Evolutionary conservation across 2,888 invertebrate genomes (phyloP), one percentile per base, ranked within the genome.

Genomic region (Oscheius sp.): DNA sequence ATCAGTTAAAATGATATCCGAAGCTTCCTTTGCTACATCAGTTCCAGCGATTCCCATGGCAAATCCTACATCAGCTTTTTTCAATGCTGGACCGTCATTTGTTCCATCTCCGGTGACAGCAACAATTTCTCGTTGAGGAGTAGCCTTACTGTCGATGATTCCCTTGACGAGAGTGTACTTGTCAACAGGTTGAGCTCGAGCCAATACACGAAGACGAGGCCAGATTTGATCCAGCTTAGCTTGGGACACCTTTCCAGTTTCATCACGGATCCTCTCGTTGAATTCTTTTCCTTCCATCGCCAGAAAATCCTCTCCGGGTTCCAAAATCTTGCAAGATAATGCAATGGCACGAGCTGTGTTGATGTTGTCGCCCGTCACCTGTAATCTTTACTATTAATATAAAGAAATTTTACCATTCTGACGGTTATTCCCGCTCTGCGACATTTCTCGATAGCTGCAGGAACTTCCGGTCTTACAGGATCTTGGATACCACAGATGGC

Each of bases 1-100:
- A 78, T 89, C 89, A 5, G 89, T 89, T 45, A 89, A 83, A 69
- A 89, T 89, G 76, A 89, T 89, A 77, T 89, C 89, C 45, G 97
- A 98, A 36, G 98, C 98, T 88, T 98, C 97, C 87, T 99, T 98
- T 33, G 98, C 98, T 9, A 98, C 98, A 89, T 98, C 98, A 32
- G 98, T 98, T 64, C 98, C 98, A 77, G 97, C 96, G 86, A 99
- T 97, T 84, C 98, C 93, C 89, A 89, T 89, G 44, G 89, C 89
- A 83, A 89, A 89, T 51, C 89, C 89, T 61, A 89, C 89, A 84
- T 89, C 89, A 56, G 89, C 89, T 78, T 89, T 89, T 80, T 89
- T 89, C 67, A 89, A 84, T 45, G 88, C 89, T 2, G 89, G 89
- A 24, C 88, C 89, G 78, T 89, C 89, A 75, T 89, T 89, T 17